A percentile compares a stretch with the other conserved stretches of the same genome.
Conservation (phyloP, 1,140 invertebrate genomes). For the Sycophaga agraensis region DNA sequence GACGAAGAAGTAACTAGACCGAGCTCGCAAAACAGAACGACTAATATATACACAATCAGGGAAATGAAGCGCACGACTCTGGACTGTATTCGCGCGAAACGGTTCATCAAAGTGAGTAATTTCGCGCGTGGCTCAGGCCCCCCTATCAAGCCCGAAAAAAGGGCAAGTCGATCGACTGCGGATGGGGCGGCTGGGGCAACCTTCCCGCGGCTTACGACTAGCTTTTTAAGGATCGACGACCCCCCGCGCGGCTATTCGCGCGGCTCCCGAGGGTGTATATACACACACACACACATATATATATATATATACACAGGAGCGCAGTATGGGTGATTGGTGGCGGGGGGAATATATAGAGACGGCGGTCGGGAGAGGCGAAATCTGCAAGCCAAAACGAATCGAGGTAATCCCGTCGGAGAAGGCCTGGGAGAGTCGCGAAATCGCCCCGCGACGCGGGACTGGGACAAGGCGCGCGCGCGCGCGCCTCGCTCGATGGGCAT, state of each 20-base stretch:
- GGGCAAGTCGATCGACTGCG: background rate
- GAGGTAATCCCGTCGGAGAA: conserved; percentile 50
- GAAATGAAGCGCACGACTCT: too few relatives aligned
- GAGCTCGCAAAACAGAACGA: too few relatives aligned
- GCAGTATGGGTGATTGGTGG: conserved; percentile 23
- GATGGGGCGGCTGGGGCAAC: too few relatives aligned
- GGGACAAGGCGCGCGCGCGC: conserved; percentile 29
- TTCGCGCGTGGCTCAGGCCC: background rate
- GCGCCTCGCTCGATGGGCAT: conserved; percentile 55
- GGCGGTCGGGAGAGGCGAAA: conserved; percentile 45
- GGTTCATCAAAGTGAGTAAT: too few relatives aligned
- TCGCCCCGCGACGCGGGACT: background rate
- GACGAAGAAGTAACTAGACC: too few relatives aligned
- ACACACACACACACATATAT: too few relatives aligned
- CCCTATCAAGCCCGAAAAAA: background rate
- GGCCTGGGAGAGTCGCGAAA: conserved; percentile 25
- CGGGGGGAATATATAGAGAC: conserved; percentile 19
- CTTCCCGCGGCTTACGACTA: conserved; percentile 10
- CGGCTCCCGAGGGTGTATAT: too few relatives aligned
- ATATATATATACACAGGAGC: too few relatives aligned
- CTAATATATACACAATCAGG: too few relatives aligned
- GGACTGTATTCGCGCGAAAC: too few relatives aligned
- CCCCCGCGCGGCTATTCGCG: too few relatives aligned
- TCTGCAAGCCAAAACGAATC: conserved; percentile 59
- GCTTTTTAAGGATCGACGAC: conserved; percentile 23